These are phyloP conservation scores for Pterocles orientalis DNA, from an alignment of 2,113 vertebrate genomes.

Conservation along the genomic window DNA sequence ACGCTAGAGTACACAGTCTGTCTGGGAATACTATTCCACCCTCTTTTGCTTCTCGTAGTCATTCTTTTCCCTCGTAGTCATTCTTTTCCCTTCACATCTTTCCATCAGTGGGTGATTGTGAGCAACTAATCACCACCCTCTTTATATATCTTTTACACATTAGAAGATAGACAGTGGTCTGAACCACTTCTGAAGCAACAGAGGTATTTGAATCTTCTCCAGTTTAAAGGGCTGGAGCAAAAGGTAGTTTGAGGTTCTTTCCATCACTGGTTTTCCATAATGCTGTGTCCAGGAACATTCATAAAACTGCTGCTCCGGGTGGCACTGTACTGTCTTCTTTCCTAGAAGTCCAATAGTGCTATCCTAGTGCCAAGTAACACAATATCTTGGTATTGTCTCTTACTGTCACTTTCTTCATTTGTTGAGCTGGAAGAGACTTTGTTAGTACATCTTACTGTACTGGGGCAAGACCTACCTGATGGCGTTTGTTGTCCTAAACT, in stretches of 20 bases:
- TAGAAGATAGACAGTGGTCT: neutral
- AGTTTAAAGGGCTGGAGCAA: neutral
- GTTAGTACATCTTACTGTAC: neutral
- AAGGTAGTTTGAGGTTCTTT: neutral
- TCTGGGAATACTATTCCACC: neutral
- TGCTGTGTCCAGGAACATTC: neutral
- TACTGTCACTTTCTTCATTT: neutral
- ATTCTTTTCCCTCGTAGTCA: neutral
- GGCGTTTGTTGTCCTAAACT: neutral
- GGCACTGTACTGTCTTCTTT: neutral
- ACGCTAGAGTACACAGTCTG: neutral
- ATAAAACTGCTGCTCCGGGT: neutral
- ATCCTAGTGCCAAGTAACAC: neutral
- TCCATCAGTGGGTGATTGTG: neutral
- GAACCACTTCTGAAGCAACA: neutral
- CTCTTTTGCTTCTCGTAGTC: neutral
- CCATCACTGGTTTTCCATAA: neutral
- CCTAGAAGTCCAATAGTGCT: neutral
- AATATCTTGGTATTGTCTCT: neutral
- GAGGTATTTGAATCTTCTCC: neutral
- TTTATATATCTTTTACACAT: neutral
- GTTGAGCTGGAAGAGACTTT: neutral
- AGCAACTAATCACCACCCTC: neutral
- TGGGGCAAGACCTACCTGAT: neutral
- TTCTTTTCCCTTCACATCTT: neutral